Percentiles rank a stretch among this genome's conserved stretches.
Evolutionary conservation across 2,113 vertebrate genomes (phyloP).

Genomic region (Pelecanus crispus): DNA sequence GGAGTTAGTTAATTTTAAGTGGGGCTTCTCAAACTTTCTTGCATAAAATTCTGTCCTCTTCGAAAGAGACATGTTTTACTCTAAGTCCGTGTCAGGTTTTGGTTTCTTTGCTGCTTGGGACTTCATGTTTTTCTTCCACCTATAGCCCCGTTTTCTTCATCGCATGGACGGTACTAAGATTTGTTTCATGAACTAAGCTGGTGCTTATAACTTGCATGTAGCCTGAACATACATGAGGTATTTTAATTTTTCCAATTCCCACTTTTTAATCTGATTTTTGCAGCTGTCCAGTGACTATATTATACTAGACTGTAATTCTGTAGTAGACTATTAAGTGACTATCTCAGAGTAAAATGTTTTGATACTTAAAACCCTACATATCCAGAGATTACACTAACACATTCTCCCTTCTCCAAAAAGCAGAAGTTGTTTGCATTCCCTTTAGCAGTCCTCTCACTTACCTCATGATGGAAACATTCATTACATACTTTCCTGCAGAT

Average conservation of each 20-base stretch:
- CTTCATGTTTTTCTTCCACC: not conserved
- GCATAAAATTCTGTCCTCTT: not conserved
- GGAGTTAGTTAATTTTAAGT: not conserved
- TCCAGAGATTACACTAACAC: not conserved
- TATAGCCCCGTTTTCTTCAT: not conserved
- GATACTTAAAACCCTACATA: not conserved
- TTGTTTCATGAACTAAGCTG: not conserved
- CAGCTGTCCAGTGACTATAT: not conserved
- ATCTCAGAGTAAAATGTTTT: not conserved
- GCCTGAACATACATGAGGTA: not conserved
- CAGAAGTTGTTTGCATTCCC: not conserved
- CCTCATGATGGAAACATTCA: not conserved
- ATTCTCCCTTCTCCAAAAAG: not conserved
- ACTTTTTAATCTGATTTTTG: not conserved
- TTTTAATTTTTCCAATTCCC: not conserved
- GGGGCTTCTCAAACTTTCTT: not conserved
- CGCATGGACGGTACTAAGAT: not conserved
- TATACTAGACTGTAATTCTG: not conserved
- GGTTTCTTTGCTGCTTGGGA: not conserved
- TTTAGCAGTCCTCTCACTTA: not conserved
- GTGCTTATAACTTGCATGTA: not conserved
- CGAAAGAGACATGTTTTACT: not conserved
- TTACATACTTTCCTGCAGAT: not conserved
- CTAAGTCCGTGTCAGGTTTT: not conserved
- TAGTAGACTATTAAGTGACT: not conserved